Evolutionary conservation across 2,888 invertebrate species (phyloP).

Genomic region (Ophion obscuratus): DNA sequence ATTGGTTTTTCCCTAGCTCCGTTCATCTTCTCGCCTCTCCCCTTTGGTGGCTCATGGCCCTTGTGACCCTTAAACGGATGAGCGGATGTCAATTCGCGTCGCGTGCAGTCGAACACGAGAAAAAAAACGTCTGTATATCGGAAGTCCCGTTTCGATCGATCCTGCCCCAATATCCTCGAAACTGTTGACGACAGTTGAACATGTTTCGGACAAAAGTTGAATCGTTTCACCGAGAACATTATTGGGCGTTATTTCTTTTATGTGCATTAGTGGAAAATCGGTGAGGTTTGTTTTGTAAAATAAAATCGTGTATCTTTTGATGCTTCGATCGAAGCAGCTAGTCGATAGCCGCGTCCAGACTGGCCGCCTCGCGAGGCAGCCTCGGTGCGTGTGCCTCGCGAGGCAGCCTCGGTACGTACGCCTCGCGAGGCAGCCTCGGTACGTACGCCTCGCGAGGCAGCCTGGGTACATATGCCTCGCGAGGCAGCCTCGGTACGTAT

Average conservation of each 20-base stretch:
- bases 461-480: too few relatives aligned
- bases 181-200: not conserved
- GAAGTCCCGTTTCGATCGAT: not conserved
- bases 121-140: not conserved
- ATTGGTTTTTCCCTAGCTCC: too few relatives aligned
- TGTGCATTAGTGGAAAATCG: not conserved
- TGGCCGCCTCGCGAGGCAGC: too few relatives aligned
- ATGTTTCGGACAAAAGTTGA: not conserved
- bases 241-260: not conserved
- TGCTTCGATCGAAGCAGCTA: not conserved
- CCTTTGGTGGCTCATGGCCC: too few relatives aligned
- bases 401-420: too few relatives aligned
- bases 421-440: too few relatives aligned
- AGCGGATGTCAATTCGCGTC: slow-evolving; percentile 52
- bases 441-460: too few relatives aligned
- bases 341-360: too few relatives aligned
- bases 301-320: not conserved
- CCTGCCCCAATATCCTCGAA: not conserved
- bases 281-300: not conserved
- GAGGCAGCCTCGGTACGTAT: too few relatives aligned
- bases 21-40: too few relatives aligned
- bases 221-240: too few relatives aligned
- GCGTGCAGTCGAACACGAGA: slow-evolving; percentile 46
- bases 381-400: too few relatives aligned
- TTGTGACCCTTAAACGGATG: not conserved